These are phyloP conservation scores for Dioctria linearis DNA, from an alignment of 2,888 invertebrate species.

Conservation along the genomic window DNA sequence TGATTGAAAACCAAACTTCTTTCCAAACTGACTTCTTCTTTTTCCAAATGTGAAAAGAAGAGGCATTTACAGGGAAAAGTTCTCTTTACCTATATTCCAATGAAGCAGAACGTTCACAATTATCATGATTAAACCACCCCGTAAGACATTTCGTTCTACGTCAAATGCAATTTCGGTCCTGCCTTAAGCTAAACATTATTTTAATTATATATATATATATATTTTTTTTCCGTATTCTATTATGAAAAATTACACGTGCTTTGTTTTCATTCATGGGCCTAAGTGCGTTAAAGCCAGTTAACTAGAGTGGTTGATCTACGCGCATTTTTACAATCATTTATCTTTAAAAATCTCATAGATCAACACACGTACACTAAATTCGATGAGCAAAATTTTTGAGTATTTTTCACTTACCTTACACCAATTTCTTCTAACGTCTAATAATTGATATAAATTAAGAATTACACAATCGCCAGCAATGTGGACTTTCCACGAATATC, in stretches of 20 bases:
- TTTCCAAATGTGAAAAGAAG: too few relatives aligned
- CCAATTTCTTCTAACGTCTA: slow-evolving; percentile 14
- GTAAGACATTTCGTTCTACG: too few relatives aligned
- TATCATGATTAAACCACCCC: too few relatives aligned
- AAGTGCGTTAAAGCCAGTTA: background rate
- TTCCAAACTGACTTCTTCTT: too few relatives aligned
- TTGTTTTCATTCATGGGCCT: background rate
- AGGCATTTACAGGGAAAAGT: too few relatives aligned
- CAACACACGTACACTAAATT: background rate
- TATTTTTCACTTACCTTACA: slow-evolving; percentile 31
- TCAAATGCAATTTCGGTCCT: too few relatives aligned
- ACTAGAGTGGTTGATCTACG: background rate
- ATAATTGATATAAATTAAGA: slow-evolving; percentile 21
- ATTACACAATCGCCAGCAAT: background rate
- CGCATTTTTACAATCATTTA: background rate
- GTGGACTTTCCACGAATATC: slow-evolving; percentile 13
- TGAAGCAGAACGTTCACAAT: too few relatives aligned
- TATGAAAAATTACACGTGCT: background rate
- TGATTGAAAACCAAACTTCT: too few relatives aligned
- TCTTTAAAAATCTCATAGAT: background rate
- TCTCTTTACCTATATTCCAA: too few relatives aligned
- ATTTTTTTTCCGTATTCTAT: background rate
- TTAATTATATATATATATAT: too few relatives aligned
- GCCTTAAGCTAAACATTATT: too few relatives aligned
- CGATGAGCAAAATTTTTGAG: slow-evolving; percentile 4